These are phyloP conservation scores for Acanthisitta chloris DNA, from an alignment of 2,113 vertebrate genomes.

Conservation along the genomic window DNA sequence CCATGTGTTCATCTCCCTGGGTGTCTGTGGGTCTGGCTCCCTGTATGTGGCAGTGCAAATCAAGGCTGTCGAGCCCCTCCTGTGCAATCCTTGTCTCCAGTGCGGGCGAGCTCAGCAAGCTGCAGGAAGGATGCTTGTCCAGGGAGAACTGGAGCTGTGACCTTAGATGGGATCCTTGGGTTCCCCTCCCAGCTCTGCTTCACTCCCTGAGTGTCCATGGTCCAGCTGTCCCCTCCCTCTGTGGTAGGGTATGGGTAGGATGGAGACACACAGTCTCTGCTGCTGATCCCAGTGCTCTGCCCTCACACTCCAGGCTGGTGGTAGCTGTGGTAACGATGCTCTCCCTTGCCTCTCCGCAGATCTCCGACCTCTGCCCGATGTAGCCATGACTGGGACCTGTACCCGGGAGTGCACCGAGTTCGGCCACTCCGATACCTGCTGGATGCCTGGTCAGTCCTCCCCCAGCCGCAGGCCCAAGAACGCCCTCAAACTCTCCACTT, in stretches of 20 bases:
- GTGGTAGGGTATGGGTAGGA: accelerated
- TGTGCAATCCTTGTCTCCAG: not conserved
- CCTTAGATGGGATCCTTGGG: not conserved
- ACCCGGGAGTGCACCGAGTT: constrained; percentile 96
- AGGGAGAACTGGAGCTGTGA: not conserved
- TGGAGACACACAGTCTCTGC: accelerated
- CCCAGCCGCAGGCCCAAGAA: constrained; percentile 90
- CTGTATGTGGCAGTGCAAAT: not conserved
- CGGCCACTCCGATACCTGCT: constrained; percentile 96
- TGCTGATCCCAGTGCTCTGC: not conserved
- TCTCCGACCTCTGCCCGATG: constrained; percentile 93
- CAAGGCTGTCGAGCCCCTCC: not conserved
- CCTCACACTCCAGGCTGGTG: accelerated
- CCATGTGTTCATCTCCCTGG: too few relatives aligned
- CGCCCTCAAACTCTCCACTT: constrained; percentile 95
- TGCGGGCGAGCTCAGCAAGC: not conserved
- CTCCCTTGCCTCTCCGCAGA: constrained; percentile 70
- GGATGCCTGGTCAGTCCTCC: constrained; percentile 98
- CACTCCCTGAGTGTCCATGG: accelerated
- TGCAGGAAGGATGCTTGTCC: not conserved
- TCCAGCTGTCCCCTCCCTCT: not conserved
- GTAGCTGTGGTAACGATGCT: not conserved
- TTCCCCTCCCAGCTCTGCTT: not conserved
- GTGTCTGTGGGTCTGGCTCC: too few relatives aligned
- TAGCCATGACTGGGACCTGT: constrained; percentile 98